Evolutionary conservation across 2,113 vertebrate species (phyloP).

Genomic region (Psophia crepitans): DNA sequence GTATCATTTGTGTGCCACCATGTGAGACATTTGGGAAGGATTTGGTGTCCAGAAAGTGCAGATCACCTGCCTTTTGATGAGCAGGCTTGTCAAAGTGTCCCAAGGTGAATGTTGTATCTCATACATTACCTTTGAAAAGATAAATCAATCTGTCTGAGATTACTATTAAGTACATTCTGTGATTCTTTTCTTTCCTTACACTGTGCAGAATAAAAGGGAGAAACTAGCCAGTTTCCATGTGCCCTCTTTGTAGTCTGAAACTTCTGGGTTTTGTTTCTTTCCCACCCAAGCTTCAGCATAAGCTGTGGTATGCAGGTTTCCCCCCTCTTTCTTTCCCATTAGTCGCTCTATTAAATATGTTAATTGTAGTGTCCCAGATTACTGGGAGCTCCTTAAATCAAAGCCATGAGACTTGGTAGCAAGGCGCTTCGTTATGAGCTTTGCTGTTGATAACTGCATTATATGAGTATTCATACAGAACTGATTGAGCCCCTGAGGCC

Average conservation of each 20-base stretch:
- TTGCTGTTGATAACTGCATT: conserved; percentile 53
- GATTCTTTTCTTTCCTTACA: not conserved
- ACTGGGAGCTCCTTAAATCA: conserved; percentile 63
- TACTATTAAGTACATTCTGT: not conserved
- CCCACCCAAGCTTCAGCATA: not conserved
- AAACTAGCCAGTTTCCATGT: not conserved
- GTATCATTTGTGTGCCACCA: not conserved
- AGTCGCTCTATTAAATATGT: conserved; percentile 68
- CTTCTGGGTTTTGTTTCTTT: conserved; percentile 14
- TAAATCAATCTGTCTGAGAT: not conserved
- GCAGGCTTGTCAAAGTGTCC: not conserved
- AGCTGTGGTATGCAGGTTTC: not conserved
- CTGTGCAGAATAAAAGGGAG: not conserved
- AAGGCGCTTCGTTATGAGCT: conserved; percentile 48
- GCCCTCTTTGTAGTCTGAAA: not conserved
- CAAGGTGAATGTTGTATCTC: not conserved
- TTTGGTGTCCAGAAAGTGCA: not conserved
- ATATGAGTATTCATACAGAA: conserved; percentile 62
- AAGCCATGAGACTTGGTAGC: conserved; percentile 50
- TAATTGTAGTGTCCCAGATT: conserved; percentile 64
- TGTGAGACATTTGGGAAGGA: not conserved
- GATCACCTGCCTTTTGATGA: not conserved
- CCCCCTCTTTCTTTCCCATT: conserved; percentile 44
- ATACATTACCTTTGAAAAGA: not conserved
- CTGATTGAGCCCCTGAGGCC: conserved; percentile 54